Evolutionary conservation across 1,140 invertebrate genomes (phyloP).

Genomic region (Tachypleus tridentatus): DNA sequence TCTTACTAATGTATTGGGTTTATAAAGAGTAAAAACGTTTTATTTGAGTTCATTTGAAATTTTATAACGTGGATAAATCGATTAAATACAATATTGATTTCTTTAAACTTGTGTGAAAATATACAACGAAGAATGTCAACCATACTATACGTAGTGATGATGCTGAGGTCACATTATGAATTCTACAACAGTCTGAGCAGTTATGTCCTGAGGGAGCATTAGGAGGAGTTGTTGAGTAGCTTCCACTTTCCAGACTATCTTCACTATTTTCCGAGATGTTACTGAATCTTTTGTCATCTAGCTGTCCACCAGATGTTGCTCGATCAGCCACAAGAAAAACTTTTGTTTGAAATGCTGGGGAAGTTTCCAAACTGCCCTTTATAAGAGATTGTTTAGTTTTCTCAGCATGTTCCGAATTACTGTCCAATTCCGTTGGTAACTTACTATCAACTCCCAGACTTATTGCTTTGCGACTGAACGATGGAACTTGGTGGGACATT

Average conservation of each 20-base stretch:
- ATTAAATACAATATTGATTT: too few species aligned
- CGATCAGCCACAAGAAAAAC: constrained; percentile 33
- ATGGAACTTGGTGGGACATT: too few species aligned
- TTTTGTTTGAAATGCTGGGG: constrained; percentile 52
- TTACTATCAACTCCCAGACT: too few species aligned
- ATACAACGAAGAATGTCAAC: constrained; percentile 12
- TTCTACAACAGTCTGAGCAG: background rate
- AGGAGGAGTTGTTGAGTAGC: constrained; percentile 28
- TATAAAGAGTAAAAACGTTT: too few species aligned
- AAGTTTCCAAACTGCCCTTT: constrained; percentile 29
- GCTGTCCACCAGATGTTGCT: constrained; percentile 20
- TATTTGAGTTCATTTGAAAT: too few species aligned
- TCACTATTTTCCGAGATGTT: constrained; percentile 42
- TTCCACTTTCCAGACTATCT: constrained; percentile 33
- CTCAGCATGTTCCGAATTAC: too few species aligned
- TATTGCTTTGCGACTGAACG: too few species aligned
- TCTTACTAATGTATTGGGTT: too few species aligned
- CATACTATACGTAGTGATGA: constrained; percentile 9
- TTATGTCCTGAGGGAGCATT: background rate
- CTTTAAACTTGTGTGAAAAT: too few species aligned
- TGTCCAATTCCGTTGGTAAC: too few species aligned
- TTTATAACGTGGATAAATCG: too few species aligned
- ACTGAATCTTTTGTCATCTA: constrained; percentile 39
- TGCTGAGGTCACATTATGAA: background rate
- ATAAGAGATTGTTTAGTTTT: too few species aligned